phyloP scores from a whole-genome alignment of 2,113 vertebrate genomes.

The Amphiprion percula region DNA sequence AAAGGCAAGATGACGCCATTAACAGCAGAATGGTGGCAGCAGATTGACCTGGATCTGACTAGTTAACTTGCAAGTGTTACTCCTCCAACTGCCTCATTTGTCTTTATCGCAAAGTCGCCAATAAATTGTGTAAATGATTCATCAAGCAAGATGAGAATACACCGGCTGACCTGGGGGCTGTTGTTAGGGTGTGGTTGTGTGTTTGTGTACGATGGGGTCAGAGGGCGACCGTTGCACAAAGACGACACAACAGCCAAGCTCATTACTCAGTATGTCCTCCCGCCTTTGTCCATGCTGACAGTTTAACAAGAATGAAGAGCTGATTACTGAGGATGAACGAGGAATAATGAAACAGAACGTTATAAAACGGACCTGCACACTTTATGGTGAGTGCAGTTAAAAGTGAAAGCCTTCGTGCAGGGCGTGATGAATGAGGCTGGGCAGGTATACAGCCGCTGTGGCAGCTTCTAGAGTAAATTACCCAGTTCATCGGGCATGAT shows the following conservation, averaged over 20 bases:
- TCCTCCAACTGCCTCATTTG: neutral
- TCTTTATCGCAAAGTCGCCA: neutral
- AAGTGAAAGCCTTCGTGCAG: constrained; percentile 36
- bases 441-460: constrained; percentile 29
- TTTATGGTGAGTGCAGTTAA: constrained; percentile 51
- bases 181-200: constrained; percentile 51
- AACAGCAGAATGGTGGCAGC: neutral
- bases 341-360: constrained; percentile 37
- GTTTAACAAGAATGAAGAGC: constrained; percentile 41
- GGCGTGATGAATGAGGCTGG: constrained; percentile 35
- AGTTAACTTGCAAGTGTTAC: neutral
- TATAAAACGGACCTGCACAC: constrained; percentile 33
- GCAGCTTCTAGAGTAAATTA: constrained; percentile 31
- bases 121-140: constrained; percentile 35
- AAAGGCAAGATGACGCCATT: neutral
- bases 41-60: neutral
- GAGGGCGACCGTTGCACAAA: constrained; percentile 49
- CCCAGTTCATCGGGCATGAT: constrained; percentile 42
- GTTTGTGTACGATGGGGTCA: constrained; percentile 39
- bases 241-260: constrained; percentile 40
- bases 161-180: constrained; percentile 14
- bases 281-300: constrained; percentile 20
- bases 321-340: constrained; percentile 4
- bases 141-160: constrained; percentile 35
- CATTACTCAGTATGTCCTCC: constrained; percentile 47